A percentile compares a stretch with the other conserved stretches of the same genome.
phyloP scores from a whole-genome alignment of 2,113 vertebrate species.

The Lophotis ruficrista region DNA sequence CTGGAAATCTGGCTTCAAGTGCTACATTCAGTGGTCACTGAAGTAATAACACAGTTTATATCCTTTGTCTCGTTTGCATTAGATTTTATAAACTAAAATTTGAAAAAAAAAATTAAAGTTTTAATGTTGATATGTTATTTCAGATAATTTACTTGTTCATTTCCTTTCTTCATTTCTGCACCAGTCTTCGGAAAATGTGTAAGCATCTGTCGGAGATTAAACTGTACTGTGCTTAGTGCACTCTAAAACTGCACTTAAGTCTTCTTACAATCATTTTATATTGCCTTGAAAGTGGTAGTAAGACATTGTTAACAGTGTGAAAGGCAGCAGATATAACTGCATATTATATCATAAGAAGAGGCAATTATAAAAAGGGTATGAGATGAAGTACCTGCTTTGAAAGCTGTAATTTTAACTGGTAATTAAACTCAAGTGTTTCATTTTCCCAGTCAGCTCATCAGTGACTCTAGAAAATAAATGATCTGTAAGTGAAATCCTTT shows the following conservation, averaged over 20 bases:
- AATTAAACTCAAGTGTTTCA: conserved; percentile 82
- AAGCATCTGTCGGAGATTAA: not conserved
- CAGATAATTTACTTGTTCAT: not conserved
- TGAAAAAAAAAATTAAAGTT: not conserved
- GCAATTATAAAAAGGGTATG: conserved; percentile 73
- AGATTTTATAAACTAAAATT: not conserved
- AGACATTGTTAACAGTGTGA: conserved; percentile 65
- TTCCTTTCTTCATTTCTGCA: conserved; percentile 15
- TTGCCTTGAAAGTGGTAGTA: conserved; percentile 50
- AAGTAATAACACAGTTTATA: not conserved
- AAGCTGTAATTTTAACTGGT: conserved; percentile 75
- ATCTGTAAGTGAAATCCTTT: conserved; percentile 70
- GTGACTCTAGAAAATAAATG: conserved; percentile 77
- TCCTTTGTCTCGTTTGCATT: not conserved
- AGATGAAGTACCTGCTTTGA: conserved; percentile 75
- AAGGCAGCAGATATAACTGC: conserved; percentile 63
- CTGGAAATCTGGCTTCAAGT: not conserved
- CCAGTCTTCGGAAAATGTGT: not conserved
- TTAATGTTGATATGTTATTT: not conserved
- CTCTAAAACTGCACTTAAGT: conserved; percentile 39
- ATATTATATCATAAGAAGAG: conserved; percentile 71
- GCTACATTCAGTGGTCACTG: not conserved
- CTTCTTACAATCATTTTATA: conserved; percentile 40
- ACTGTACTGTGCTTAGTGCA: not conserved
- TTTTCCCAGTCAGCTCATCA: conserved; percentile 81